Evolutionary conservation across 2,888 invertebrate species (phyloP).

Genomic region (Prenolepis imparis): DNA sequence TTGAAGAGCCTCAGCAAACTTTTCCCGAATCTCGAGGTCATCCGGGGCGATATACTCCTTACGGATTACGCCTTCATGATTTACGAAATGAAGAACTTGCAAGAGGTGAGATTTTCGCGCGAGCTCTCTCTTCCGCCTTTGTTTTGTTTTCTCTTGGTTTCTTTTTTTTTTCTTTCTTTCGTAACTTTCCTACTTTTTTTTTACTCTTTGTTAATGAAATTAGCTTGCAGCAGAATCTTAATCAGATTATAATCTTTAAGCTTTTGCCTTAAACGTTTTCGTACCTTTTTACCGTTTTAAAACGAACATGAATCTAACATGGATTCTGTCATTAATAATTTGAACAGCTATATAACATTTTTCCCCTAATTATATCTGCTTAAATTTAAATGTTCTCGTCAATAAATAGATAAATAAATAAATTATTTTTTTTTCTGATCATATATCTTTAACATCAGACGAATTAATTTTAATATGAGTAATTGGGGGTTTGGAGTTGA

Average conservation of each 20-base stretch:
- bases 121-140: too few relatives aligned
- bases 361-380: neutral
- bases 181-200: neutral
- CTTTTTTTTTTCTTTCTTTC: neutral
- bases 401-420: neutral
- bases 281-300: neutral
- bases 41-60: slow-evolving; percentile 93
- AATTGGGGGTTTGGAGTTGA: neutral
- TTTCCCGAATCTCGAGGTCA: slow-evolving; percentile 96
- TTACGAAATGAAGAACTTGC: slow-evolving; percentile 90
- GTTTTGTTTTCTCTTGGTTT: neutral
- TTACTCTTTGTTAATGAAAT: neutral
- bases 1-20: slow-evolving; percentile 91
- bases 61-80: slow-evolving; percentile 94
- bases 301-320: neutral
- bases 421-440: too few relatives aligned
- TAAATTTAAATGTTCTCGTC: neutral
- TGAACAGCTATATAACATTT: neutral
- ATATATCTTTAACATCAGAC: neutral
- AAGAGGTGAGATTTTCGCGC: slow-evolving; percentile 81
- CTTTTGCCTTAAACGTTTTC: neutral
- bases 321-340: neutral
- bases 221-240: neutral
- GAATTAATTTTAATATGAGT: neutral
- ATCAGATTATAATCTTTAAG: neutral